These are phyloP conservation scores for Corvus hawaiiensis DNA, from an alignment of 2,113 vertebrate genomes.

Conservation along the genomic window DNA sequence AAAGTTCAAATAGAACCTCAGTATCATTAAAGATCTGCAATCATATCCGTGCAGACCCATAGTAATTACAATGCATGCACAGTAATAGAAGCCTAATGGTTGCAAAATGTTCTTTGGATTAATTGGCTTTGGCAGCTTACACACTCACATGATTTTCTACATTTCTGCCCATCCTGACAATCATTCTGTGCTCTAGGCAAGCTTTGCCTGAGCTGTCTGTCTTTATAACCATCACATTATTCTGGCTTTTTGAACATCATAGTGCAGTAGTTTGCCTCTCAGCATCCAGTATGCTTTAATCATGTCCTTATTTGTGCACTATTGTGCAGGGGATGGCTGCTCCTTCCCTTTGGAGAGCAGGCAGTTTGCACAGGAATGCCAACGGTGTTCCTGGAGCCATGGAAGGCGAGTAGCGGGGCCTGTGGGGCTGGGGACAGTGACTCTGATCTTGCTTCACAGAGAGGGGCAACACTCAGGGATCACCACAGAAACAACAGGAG, in stretches of 20 bases:
- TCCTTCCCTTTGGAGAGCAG: background rate
- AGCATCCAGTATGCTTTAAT: constrained; percentile 57
- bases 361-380: background rate
- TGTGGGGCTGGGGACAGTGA: background rate
- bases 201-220: constrained; percentile 63
- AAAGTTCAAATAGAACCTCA: background rate
- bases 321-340: background rate
- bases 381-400: rapidly evolving
- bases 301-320: constrained; percentile 36
- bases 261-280: constrained; percentile 61
- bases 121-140: constrained; percentile 68
- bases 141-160: constrained; percentile 68
- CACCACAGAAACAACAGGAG: background rate
- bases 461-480: background rate
- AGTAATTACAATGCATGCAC: constrained; percentile 28
- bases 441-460: background rate
- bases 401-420: background rate
- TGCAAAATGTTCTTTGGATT: constrained; percentile 64
- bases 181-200: constrained; percentile 59
- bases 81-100: constrained; percentile 58
- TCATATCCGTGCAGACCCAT: background rate
- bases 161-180: constrained; percentile 69
- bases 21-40: background rate
- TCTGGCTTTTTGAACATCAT: constrained; percentile 62
- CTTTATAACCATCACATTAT: constrained; percentile 69